These are phyloP conservation scores for Aphaenogaster ashmeadi DNA, from an alignment of 1,140 invertebrate genomes.

Conservation along the genomic window DNA sequence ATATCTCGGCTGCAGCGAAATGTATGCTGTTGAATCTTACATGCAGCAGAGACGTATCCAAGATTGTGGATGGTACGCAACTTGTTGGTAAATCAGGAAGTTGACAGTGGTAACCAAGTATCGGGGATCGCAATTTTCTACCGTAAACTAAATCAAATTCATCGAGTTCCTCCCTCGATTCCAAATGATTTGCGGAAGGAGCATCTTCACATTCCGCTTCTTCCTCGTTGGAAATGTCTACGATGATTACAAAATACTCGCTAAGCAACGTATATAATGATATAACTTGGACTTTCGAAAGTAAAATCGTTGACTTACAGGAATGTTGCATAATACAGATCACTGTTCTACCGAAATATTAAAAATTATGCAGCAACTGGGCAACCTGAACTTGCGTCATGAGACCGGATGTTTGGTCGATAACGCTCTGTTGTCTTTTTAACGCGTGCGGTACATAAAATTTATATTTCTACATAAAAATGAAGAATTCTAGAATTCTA, in stretches of 20 bases:
- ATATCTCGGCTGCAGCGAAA: background rate
- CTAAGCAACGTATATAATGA: background rate
- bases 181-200: background rate
- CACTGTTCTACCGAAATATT: background rate
- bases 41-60: constrained; percentile 79
- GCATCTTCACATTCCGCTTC: background rate
- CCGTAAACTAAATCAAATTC: constrained; percentile 22
- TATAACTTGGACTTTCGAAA: background rate
- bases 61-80: constrained; percentile 51
- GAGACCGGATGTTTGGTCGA: constrained; percentile 70
- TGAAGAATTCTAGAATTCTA: background rate
- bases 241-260: background rate
- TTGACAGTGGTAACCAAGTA: constrained; percentile 71
- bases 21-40: constrained; percentile 67
- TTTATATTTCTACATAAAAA: background rate
- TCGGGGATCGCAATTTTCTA: constrained; percentile 60
- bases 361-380: background rate
- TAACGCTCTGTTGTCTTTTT: constrained; percentile 30
- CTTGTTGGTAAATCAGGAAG: constrained; percentile 66
- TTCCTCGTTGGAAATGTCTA: background rate
- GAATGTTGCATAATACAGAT: constrained; percentile 6
- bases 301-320: background rate
- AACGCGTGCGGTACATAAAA: background rate
- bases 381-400: background rate
- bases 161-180: background rate